phyloP scores from a whole-genome alignment of 1,140 invertebrate species.

The Paramacrobiotus metropolitanus region DNA sequence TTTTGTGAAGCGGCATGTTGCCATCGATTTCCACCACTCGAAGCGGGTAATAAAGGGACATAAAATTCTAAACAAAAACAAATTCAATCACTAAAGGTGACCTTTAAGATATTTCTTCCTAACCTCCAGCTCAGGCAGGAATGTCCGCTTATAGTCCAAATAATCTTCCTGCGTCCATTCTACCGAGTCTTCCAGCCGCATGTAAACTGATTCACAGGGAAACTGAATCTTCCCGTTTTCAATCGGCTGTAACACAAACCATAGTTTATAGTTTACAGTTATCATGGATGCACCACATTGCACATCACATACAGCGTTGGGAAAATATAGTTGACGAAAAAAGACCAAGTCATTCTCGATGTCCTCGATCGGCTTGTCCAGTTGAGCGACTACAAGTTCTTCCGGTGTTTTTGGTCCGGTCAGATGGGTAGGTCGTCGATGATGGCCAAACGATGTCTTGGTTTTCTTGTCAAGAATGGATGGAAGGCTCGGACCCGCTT shows the following conservation, averaged over 20 bases:
- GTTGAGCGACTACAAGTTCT: background rate
- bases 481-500: no score
- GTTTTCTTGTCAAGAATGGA: background rate
- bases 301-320: background rate
- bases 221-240: background rate
- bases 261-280: background rate
- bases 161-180: slow-evolving; percentile 4
- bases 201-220: background rate
- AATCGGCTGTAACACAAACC: background rate
- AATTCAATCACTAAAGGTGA: no score
- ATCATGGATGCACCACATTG: background rate
- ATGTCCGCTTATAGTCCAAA: background rate
- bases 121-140: background rate
- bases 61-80: background rate
- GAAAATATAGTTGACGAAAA: background rate
- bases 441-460: background rate
- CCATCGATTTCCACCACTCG: background rate
- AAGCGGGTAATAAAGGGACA: background rate
- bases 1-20: background rate
- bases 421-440: background rate
- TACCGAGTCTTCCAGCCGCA: background rate
- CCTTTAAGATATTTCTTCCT: no score
- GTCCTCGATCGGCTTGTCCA: background rate
- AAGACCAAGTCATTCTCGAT: background rate
- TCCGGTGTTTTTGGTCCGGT: background rate